Evolutionary conservation across 2,113 vertebrate genomes (phyloP), one percentile per base, ranked within the genome.

Genomic region (Notechis scutatus): DNA sequence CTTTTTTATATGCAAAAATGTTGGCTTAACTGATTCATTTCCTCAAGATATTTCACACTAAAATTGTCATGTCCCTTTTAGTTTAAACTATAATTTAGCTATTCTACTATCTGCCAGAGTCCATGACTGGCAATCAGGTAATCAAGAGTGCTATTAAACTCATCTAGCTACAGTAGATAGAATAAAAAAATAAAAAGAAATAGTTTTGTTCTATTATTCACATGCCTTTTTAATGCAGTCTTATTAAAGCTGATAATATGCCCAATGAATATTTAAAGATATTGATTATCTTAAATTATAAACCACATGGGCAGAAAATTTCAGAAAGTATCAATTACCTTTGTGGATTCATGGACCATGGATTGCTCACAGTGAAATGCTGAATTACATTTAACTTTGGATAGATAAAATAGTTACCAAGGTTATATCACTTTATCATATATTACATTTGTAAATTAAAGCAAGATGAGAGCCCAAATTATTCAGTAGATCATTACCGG

Each of bases 81-180:
- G 55, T 69, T 45, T 93, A 89, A 93, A 64, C 15, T 52, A 26
- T 93, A 86, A 92, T 39, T 47, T 93, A 6, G 15, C 85, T 92
- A 57, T 91, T 92, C 45, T 50, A 47, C 57, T 39, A 50, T 4
- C 86, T 92, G 57, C 61, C 86, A 64, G 21, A 52, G 6, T 81
- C 3, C 0, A 23, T 52, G 54, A 69, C 86, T 91, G 54, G 59
- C 34, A 91, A 7, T n/a, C 39, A 90, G 24, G 21, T 20, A 26
- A 24, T 93, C 55, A 52, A 52, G 21, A 89, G 61, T 1, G 1
- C 29, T 6, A 89, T 45, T 92, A 50, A 92, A 90, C 23, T 87
- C 45, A 45, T 1, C 91, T 24, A 69, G 34, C 69, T 91, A 64
- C 52, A 87, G 14, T 54, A 87, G 26, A 52, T 15, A 23, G 34